Base-by-base conservation (phyloP, 2,888 invertebrate genomes). In the Pollenia amentaria region DNA sequence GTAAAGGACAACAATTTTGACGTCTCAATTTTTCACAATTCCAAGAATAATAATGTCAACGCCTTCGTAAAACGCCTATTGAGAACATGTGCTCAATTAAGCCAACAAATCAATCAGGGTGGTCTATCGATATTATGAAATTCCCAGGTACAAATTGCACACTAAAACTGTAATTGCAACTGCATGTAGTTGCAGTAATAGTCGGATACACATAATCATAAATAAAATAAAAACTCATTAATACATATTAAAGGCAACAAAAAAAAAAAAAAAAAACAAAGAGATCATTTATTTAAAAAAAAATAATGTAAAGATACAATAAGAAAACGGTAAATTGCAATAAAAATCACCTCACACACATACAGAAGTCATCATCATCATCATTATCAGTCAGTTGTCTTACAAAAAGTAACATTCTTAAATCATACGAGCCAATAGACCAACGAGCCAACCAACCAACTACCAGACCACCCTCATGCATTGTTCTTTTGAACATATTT, bases 381-480 rank as follows among this genome's bases (percentile, higher is more conserved):
- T 11, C 64, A 80, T 62, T 65, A 73, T 65, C 65, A 65, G 55
- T 38, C 65, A 65, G 55, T 38, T 6, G 51, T 21, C 1, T 11
- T 11, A 46, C 44, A 55, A 9, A 14, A 67, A 73, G 67, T 53
- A 64, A 38, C 67, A 29, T 29, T 76, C 60, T 78, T 70, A 72
- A 81, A 73, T 72, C 65, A 77, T 72, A 51, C 42, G 55, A 46
- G 46, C 29, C 64, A 53, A 62, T 60, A 51, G 46, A 69, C 48
- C 51, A 65, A 6, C 42, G 55, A 46, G 40, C 29, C 64, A 53
- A 62, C 51, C 44, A 40, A 69, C 48, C 51, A 65, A 6, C 67
- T 55, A 62, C n/a, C 18, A 51, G 85, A 85, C 87, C 87, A 87
- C 87, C 87, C 87, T 87, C 87, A 87, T 84, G 77, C 84, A 84